Evolutionary conservation across 2,797 vertebrate species (phyloP), one percentile per base, ranked within the genome.

Genomic region (Propithecus deckenii): DNA sequence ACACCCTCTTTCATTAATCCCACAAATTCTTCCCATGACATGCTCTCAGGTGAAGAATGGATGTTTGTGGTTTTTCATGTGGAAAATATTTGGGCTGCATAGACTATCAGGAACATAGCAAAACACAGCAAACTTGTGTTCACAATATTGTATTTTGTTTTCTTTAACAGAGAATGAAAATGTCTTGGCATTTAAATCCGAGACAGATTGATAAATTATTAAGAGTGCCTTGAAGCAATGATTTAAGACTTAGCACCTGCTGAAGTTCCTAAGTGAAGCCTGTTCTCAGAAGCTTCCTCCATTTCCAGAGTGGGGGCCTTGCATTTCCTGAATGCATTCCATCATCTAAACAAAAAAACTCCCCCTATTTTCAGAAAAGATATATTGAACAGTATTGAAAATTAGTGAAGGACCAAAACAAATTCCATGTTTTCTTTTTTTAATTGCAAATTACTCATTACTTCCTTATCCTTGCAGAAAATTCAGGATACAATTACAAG

Each of bases 181-280:
- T 67, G 12, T 11, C 48, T 95, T 94, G 86, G 20, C 63, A 76
- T 96, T 94, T 84, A 84, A 94, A 78, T 43, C 46, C 35, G 91
- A 94, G 57, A 9, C 35, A 90, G 48, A 72, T 13, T 94, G 74
- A 93, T 91, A 74, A 59, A 85, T 65, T 76, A 76, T 81, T 72
- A 61, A 84, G 46, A 46, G 4, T 72, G 7, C 11, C 23, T 67
- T 94, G 57, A 78, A 91, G 11, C n/a, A 67, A 59, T 86, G 91
- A 74, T 72, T 93, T 67, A 91, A 93, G 61, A 93, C 69, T 93
- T 85, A 91, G 25, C 38, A 90, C 84, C 55, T 94, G 15, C 2
- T 5, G 20, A 71, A 76, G 10, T 48, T 94, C 65, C 72, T 81
- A 17, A 84, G 22, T 75, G 61, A 94, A 90, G 4, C 69, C 7